A percentile compares a stretch with the other conserved stretches of the same genome.
These are phyloP conservation scores for Microtus oregoni DNA, from an alignment of 2,113 vertebrate genomes.

Conservation along the genomic window DNA sequence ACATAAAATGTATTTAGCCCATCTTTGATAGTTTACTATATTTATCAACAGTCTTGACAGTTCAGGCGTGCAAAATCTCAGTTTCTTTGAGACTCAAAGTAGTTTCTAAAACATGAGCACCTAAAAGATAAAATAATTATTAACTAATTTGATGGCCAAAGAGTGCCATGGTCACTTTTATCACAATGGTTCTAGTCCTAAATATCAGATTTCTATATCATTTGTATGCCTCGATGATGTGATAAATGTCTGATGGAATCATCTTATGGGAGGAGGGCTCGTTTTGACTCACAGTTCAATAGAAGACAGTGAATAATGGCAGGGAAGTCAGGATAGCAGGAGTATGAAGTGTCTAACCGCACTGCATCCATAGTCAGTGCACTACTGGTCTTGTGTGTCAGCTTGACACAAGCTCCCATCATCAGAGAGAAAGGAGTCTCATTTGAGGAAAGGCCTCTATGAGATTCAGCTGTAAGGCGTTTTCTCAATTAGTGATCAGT, in stretches of 20 bases:
- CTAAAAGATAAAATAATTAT: background rate
- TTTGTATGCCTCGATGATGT: background rate
- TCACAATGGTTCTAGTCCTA: background rate
- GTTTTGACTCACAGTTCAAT: background rate
- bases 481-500: too few species aligned
- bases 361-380: background rate
- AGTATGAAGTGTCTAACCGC: background rate
- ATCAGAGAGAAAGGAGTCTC: too few species aligned
- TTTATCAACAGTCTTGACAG: background rate
- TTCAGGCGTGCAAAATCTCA: background rate
- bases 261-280: background rate
- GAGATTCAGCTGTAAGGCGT: too few species aligned
- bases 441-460: too few species aligned
- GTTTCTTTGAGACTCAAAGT: background rate
- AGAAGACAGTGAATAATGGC: background rate
- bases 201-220: background rate
- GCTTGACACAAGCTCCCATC: too few species aligned
- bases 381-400: too few species aligned
- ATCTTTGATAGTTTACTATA: background rate
- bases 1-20: background rate
- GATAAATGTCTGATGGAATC: background rate
- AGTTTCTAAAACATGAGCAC: background rate
- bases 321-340: background rate
- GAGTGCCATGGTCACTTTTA: background rate
- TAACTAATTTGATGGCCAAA: background rate